Evolutionary conservation across 2,888 invertebrate genomes (phyloP), one percentile per base, ranked within the genome.

Genomic region (Ligdia adustata): DNA sequence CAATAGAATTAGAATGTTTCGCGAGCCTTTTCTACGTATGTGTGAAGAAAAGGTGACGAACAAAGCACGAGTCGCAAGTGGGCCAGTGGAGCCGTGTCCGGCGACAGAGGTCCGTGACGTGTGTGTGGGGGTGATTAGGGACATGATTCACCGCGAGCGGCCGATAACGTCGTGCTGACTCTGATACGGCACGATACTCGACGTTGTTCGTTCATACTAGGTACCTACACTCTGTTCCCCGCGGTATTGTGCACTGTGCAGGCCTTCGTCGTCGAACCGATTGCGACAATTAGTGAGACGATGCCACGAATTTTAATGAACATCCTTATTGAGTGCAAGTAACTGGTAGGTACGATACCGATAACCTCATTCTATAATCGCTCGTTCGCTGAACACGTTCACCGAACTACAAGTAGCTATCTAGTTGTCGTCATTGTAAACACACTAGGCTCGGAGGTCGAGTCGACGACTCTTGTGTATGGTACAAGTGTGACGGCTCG

Each of bases 1-100:
- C 41, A 31, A 35, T 41, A 47, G 20, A 31, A 34, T 47, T 37
- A 34, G 40, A 47, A 31, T 32, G 26, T 47, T 27, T 4, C 35
- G 13, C 35, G 35, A 14, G 24, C 6, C 35, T 26, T 32, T 47
- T 41, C 26, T 26, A 22, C 28, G 22, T 28, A 33, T 22, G 27
- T 27, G 9, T 22, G 9, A 35, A 26, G 35, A 35, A 14, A n/a
- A 37, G 13, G 9, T 9, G 24, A 32, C 29, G 15, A 22, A 29
- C 43, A 29, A 35, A 34, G 42, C 35, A 4, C 18, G 9, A 20
- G 29, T 18, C 6, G 6, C 6, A 1, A 5, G 18, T 4, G 4
- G 1, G 1, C 18, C 18, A 18, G 18, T 6, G 18, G 18, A 6
- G 18, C 18, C 4, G 18, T n/a, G n/a, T n/a, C 1, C 6, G 18